Evolutionary conservation across 2,888 invertebrate genomes (phyloP), one percentile per base, ranked within the genome.

Genomic region (Drosophila affinis): DNA sequence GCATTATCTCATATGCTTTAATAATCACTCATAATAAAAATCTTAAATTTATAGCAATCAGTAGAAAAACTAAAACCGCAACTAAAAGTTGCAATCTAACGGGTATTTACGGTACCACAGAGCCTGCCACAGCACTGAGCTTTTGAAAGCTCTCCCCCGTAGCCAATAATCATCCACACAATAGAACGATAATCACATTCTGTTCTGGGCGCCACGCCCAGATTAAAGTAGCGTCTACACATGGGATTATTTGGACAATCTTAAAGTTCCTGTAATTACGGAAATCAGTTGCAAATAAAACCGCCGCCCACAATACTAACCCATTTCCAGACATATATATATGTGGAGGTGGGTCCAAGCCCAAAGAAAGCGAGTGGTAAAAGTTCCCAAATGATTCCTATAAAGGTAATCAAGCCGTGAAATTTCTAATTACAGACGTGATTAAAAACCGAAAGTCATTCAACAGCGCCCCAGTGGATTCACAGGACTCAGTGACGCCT

Each of bases 301-400:
- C 60, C 59, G 34, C 78, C 27, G 7, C 27, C 27, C 27, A 65
- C 83, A 83, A 49, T 55, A 85, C 82, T 27, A 82, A 87, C 83
- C 89, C 82, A 78, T 81, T 79, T 87, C 71, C 54, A 58, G 81
- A 78, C 76, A 76, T 81, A 73, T 75, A 76, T 87, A 69, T 24
- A 24, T 21, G 78, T 54, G 75, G 75, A 71, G 62, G 21, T 39
- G 67, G 57, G 71, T 69, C 62, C 70, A 46, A 81, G 59, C 64
- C 75, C 60, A 79, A 75, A 68, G 39, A 18, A n/a, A 10, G 4
- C 12, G 21, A 39, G 18, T 21, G 17, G 62, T 54, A 72, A 69
- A 76, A 72, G 72, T 79, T 77, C 79, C 77, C 81, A 81, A 79
- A 77, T 72, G 69, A 88, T 77, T 68, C 77, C 78, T 78, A 81